These are phyloP conservation scores for Gymnorhina tibicen DNA, from an alignment of 2,113 vertebrate genomes.

Conservation along the genomic window DNA sequence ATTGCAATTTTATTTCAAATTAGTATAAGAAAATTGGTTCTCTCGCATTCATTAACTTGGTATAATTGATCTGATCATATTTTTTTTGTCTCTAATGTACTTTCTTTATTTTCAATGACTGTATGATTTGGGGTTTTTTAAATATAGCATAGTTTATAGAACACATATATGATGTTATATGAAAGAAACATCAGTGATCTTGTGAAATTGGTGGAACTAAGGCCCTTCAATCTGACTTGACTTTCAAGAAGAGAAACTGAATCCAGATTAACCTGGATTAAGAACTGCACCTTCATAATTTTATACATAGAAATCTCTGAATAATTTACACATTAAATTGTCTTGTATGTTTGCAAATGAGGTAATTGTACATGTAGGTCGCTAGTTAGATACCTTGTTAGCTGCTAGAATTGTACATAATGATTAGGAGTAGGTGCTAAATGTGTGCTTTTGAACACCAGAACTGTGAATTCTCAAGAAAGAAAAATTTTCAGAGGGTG, in stretches of 20 bases:
- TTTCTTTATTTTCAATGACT: background rate
- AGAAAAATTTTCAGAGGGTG: background rate
- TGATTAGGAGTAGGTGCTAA: background rate
- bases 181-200: background rate
- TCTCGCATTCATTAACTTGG: background rate
- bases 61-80: background rate
- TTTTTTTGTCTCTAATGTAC: background rate
- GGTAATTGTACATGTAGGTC: background rate
- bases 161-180: background rate
- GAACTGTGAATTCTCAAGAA: background rate
- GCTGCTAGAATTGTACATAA: background rate
- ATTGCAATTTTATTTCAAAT: background rate
- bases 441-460: fast-evolving
- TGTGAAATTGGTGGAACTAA: background rate
- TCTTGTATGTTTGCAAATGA: background rate
- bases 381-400: background rate
- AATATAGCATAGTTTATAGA: background rate
- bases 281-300: background rate
- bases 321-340: background rate
- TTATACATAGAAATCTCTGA: background rate
- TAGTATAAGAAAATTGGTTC: background rate
- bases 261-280: background rate
- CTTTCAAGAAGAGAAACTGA: background rate
- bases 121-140: background rate
- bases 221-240: background rate